phyloP scores from a whole-genome alignment of 2,888 invertebrate species.

The Hipparchia sbordonii region DNA sequence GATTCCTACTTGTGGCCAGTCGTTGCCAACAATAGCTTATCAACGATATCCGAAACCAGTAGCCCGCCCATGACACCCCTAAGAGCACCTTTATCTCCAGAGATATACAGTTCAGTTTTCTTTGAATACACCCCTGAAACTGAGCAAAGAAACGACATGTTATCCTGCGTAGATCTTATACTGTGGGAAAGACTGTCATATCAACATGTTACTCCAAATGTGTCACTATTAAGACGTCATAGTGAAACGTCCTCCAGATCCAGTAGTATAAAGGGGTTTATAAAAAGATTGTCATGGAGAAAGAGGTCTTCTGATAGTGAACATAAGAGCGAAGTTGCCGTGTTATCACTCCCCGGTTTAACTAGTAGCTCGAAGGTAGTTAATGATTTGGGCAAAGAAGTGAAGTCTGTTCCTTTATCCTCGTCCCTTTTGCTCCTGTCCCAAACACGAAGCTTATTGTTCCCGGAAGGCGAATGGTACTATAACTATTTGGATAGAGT shows the following conservation, averaged over 20 bases:
- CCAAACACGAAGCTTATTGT: constrained; percentile 66
- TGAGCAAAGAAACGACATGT: constrained; percentile 55
- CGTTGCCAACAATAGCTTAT: constrained; percentile 56
- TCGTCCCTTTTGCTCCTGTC: constrained; percentile 68
- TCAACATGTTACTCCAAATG: constrained; percentile 63
- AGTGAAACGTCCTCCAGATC: constrained; percentile 56
- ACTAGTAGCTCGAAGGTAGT: constrained; percentile 62
- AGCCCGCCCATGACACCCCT: constrained; percentile 54
- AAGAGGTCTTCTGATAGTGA: constrained; percentile 54
- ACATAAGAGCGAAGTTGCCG: constrained; percentile 61
- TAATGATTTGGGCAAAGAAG: constrained; percentile 67
- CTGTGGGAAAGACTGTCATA: constrained; percentile 71
- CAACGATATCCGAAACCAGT: constrained; percentile 68
- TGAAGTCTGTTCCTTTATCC: constrained; percentile 64
- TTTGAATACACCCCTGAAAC: constrained; percentile 63
- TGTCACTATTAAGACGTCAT: constrained; percentile 58
- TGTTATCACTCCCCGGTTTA: constrained; percentile 65
- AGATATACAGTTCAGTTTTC: constrained; percentile 72
- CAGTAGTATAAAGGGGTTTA: constrained; percentile 59
- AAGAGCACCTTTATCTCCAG: constrained; percentile 58
- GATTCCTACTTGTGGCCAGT: constrained; percentile 67
- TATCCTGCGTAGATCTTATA: constrained; percentile 71
- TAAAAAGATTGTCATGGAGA: constrained; percentile 59
- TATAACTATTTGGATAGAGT: constrained; percentile 77
- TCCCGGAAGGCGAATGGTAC: constrained; percentile 76